Evolutionary conservation across 2,113 vertebrate genomes (phyloP).

Genomic region (Opisthocomus hoazin): DNA sequence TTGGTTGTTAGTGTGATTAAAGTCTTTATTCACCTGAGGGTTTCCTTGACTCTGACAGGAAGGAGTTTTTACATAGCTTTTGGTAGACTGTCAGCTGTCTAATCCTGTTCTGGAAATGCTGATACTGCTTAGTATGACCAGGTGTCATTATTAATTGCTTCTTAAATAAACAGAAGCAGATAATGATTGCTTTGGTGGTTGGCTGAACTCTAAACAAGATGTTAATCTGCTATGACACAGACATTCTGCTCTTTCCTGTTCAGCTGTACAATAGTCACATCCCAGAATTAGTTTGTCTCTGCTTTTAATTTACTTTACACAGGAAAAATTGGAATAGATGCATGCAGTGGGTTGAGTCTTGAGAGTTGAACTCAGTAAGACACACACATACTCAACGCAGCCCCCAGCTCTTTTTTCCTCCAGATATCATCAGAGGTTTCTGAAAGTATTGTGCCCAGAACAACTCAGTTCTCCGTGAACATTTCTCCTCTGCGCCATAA

Average conservation of each 20-base stretch:
- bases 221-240: background rate
- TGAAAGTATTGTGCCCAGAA: background rate
- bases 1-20: background rate
- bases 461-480: background rate
- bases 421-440: background rate
- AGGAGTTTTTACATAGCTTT: background rate
- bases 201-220: background rate
- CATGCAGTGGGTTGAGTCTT: background rate
- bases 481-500: background rate
- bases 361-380: background rate
- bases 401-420: background rate
- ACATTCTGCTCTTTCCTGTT: background rate
- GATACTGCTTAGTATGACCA: background rate
- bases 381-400: no score
- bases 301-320: background rate
- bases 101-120: background rate
- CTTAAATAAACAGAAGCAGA: background rate
- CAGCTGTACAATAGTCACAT: background rate
- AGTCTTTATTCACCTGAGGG: background rate
- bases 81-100: background rate
- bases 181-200: background rate
- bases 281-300: background rate
- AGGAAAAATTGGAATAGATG: background rate
- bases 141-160: background rate
- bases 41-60: background rate